Base-by-base conservation (phyloP, 2,888 invertebrate genomes). In the Aphrophora alni region DNA sequence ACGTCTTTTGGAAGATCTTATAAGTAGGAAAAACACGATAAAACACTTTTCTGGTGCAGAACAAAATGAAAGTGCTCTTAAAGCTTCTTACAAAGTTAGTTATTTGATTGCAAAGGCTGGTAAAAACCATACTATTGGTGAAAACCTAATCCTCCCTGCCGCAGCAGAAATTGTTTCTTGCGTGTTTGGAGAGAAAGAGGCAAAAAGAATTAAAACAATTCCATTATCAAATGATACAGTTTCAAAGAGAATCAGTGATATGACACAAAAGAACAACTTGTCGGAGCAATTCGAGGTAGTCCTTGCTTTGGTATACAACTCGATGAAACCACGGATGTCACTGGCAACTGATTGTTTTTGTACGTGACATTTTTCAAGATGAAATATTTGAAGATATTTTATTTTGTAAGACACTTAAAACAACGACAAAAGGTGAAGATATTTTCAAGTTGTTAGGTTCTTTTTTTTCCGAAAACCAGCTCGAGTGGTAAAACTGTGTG, bases 261-360 rank as follows among this genome's bases (percentile, higher is more conserved):
- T 44, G 12, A 17, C 44, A 44, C 68, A 69, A 71, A 26, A 71
- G 5, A 26, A 71, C 27, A 28, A 71, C 27, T 26, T 21, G 24
- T 69, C 21, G 12, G 21, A 69, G 70, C 27, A 12, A 26, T 71
- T 2, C 27, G 14, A 71, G 14, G n/a, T 26, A 71, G 71, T 12
- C 26, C 17, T 17, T 71, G 71, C 26, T 71, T 71, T 71, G 71
- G 27, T 26, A 71, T 26, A 28, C 28, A 71, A 71, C 26, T 71
- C 14, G 68, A 68, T 78, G 72, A 38, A 72, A 72, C n/a, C 10
- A 72, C 71, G 27, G 24, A 72, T 51, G 73, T 44, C 28, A 24
- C 72, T 78, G 78, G 51, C 33, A 74, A 79, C 59, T 74, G 69
- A 79, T 78, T 26, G 78, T 78, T 72, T 74, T 79, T 33, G 69